These are phyloP conservation scores for Circaetus cinerascens DNA, from an alignment of 2,113 vertebrate species.

Conservation along the genomic window DNA sequence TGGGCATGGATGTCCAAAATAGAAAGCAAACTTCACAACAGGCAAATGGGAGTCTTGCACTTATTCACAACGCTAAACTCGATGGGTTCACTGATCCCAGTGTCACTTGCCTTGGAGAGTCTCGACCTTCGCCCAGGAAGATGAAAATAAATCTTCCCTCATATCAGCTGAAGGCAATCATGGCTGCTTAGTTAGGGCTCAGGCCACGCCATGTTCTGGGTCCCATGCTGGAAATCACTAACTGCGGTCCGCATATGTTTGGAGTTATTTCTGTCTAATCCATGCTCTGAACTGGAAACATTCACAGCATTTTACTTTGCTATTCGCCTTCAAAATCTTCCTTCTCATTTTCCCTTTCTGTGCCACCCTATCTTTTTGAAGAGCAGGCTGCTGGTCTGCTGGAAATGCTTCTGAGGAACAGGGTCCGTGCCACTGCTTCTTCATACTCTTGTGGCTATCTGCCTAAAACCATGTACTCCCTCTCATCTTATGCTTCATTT, in stretches of 20 bases:
- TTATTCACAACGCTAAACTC: neutral
- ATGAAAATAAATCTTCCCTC: neutral
- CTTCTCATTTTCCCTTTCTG: neutral
- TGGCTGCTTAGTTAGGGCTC: neutral
- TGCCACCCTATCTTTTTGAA: neutral
- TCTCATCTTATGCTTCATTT: neutral
- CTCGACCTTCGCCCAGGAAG: neutral
- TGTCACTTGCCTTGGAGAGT: neutral
- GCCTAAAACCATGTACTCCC: neutral
- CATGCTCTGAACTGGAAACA: neutral
- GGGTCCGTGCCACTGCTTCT: neutral
- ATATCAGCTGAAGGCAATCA: neutral
- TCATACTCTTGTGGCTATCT: neutral
- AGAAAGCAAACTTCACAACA: neutral
- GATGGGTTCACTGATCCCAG: neutral
- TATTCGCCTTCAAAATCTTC: neutral
- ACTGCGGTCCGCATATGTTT: fast-evolving
- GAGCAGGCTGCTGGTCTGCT: neutral
- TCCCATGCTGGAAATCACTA: neutral
- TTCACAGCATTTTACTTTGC: neutral
- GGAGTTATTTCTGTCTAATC: neutral
- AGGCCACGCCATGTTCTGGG: neutral
- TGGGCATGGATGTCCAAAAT: neutral
- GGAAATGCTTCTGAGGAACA: neutral
- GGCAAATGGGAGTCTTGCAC: neutral